Conservation (phyloP, 2,797 vertebrate genomes). For the Falco columbarius region DNA sequence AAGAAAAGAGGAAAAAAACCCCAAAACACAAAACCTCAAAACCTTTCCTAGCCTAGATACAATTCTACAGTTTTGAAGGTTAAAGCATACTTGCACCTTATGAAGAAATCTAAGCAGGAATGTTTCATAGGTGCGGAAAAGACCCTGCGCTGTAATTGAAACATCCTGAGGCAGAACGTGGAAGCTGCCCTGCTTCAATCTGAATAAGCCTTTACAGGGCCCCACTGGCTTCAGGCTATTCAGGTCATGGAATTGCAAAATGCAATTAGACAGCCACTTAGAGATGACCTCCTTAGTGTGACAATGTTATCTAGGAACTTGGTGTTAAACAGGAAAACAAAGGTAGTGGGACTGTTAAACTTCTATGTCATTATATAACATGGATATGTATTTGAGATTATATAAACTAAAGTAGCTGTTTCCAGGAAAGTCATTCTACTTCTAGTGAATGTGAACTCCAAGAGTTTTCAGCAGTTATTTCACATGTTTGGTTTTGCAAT, state of each 20-base stretch:
- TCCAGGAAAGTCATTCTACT: neutral
- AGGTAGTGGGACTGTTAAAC: neutral
- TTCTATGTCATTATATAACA: neutral
- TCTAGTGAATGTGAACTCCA: neutral
- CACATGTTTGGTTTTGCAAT: neutral
- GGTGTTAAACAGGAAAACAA: neutral
- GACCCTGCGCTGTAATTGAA: neutral
- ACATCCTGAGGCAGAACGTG: neutral
- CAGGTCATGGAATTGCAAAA: slow-evolving; percentile 9
- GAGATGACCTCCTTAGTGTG: neutral
- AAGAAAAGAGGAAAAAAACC: neutral
- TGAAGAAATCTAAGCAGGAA: neutral
- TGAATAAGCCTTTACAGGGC: neutral
- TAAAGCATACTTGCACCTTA: neutral
- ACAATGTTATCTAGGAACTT: neutral
- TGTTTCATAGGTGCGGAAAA: neutral
- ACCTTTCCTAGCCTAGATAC: neutral
- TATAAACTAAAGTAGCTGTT: neutral
- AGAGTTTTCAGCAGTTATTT: neutral
- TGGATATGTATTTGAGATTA: neutral
- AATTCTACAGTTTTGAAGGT: neutral
- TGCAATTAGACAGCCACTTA: slow-evolving; percentile 43
- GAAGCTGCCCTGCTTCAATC: neutral
- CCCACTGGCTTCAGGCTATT: neutral
- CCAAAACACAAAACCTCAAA: neutral